Conservation (phyloP, 2,797 vertebrate species). For the Halcyon chelicuti region DNA sequence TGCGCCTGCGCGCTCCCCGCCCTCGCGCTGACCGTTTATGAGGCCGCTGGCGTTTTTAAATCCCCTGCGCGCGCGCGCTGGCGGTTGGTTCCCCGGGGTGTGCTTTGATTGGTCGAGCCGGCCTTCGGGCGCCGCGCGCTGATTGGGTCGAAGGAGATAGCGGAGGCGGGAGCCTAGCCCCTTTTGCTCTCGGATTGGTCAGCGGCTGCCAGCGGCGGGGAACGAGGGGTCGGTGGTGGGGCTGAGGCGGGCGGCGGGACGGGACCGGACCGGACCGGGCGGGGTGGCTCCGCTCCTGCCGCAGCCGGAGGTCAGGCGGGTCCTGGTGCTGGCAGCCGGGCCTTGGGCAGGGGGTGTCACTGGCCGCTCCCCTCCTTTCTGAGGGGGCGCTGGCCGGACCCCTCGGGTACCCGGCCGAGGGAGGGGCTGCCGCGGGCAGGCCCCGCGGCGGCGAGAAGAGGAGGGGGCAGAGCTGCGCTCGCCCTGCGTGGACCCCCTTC, state of each 20-base stretch:
- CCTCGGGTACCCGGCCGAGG: not conserved
- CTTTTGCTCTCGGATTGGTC: not conserved
- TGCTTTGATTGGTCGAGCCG: not conserved
- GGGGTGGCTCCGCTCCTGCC: too few species aligned
- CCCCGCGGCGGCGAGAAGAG: not conserved
- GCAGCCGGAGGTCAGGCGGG: not conserved
- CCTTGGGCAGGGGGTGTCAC: not conserved
- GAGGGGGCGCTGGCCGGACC: not conserved
- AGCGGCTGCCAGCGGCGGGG: rapidly evolving
- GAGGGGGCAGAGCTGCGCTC: not conserved
- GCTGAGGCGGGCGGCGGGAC: not conserved
- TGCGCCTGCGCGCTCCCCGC: not conserved
- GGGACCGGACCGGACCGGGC: not conserved
- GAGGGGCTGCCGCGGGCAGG: not conserved
- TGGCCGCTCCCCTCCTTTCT: not conserved
- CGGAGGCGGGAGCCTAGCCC: rapidly evolving
- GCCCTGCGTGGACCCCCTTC: rapidly evolving
- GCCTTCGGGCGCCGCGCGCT: rapidly evolving
- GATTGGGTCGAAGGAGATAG: rapidly evolving
- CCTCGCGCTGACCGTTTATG: not conserved
- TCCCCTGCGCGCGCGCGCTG: not conserved
- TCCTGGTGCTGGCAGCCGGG: not conserved
- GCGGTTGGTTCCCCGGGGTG: not conserved
- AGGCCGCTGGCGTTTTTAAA: constrained; percentile 26
- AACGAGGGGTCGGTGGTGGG: rapidly evolving